phyloP scores from a whole-genome alignment of 2,797 vertebrate species.

The Phataginus tricuspis region DNA sequence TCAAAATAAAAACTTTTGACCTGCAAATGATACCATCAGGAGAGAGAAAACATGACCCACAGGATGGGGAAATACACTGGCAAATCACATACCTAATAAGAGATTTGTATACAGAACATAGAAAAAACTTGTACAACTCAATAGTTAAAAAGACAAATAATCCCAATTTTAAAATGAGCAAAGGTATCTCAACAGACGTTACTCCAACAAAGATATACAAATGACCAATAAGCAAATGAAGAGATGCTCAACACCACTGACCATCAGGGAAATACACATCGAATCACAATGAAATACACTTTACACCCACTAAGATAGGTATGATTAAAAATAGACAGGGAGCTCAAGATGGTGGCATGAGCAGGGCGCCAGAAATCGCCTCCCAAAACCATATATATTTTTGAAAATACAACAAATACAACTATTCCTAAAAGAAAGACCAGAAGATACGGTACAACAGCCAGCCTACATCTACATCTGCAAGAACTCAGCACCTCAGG shows the following conservation, averaged over 20 bases:
- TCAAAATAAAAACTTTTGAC: neutral
- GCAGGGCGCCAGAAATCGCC: too few species aligned
- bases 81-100: neutral
- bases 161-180: neutral
- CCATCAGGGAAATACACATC: neutral
- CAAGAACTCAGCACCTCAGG: too few species aligned
- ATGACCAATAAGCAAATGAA: neutral
- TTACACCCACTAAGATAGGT: neutral
- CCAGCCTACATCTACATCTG: too few species aligned
- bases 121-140: neutral
- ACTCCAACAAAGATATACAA: neutral
- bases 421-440: too few species aligned
- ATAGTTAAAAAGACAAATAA: neutral
- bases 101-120: neutral
- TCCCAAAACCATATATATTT: too few species aligned
- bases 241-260: neutral
- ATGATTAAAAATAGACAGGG: neutral
- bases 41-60: neutral
- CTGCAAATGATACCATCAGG: neutral
- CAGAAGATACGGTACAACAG: too few species aligned
- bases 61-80: neutral
- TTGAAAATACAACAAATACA: too few species aligned
- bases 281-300: neutral
- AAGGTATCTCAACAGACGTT: neutral
- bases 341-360: too few species aligned